Base-by-base conservation (phyloP, 2,888 invertebrate genomes). In the Melanostoma scalare region DNA sequence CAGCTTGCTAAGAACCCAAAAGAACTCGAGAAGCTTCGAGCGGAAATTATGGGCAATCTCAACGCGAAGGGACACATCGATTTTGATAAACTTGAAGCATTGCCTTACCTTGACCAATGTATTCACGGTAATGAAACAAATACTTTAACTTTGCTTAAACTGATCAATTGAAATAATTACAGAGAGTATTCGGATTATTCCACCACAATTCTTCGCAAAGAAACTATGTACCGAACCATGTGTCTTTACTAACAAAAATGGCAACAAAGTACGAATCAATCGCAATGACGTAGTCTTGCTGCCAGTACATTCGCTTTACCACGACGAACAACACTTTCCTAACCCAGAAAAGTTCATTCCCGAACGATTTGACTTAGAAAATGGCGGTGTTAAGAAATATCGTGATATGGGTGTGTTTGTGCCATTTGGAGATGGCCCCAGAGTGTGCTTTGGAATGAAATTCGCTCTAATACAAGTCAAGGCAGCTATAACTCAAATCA, bases 351-450 rank as follows among this genome's bases (percentile, higher is more conserved):
- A 82, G n/a, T 91, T 89, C 69, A 80, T 87, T 48, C 91, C 91
- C 0, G 90, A 91, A 5, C 88, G 90, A 0, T 90, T 90, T 46
- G 71, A 86, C 46, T 65, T 79, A 31, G 88, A 88, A 33, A 86
- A 88, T n/a, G 89, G 89, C 63, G 89, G 89, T 0, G 67, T 68
- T 0, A 90, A 89, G 75, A 86, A 86, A 36, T 89, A 86, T 35
- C 86, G 88, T 0, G 90, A 91, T 2, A 85, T 86, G 10, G 90
- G 90, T 3, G 86, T 87, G 0, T 90, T 86, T 50, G 86, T 88
- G 56, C 88, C 87, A 2, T 91, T 90, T 52, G 89, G 90, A 0
- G 89, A 91, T 85, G 91, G 91, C 3, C 91, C 91, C 0, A 87
- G 91, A 61, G 68, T 88, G 4, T 91, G 90, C 74, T 85, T 90